A percentile compares a stretch with the other conserved stretches of the same genome.
phyloP scores from a whole-genome alignment of 2,113 vertebrate genomes.

The Zapus hudsonius region DNA sequence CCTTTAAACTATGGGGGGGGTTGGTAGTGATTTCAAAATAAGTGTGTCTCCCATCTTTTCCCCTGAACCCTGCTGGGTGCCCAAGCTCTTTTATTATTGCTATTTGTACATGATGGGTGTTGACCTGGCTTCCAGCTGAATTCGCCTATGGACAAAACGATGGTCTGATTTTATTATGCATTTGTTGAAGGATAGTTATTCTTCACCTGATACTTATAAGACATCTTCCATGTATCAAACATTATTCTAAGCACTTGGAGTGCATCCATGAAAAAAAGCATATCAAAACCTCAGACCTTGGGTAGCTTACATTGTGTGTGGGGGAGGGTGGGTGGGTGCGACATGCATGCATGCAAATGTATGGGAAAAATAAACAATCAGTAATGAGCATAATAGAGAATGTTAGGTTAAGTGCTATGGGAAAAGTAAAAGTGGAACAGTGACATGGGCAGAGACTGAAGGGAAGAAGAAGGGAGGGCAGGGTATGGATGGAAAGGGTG shows the following conservation, averaged over 20 bases:
- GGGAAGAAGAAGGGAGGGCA: not conserved
- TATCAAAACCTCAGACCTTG: not conserved
- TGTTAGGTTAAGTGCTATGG: not conserved
- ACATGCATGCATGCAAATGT: too few species aligned
- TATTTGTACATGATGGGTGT: not conserved
- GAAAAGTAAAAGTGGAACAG: not conserved
- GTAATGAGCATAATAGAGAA: not conserved
- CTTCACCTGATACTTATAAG: not conserved
- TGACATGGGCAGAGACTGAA: not conserved
- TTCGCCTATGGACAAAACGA: not conserved
- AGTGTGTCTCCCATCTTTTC: not conserved
- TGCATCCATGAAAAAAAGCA: not conserved
- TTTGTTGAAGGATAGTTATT: not conserved
- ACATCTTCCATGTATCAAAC: not conserved
- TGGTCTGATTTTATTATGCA: not conserved
- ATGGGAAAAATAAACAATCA: not conserved
- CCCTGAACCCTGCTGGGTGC: not conserved
- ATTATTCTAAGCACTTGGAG: not conserved
- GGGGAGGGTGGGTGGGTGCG: too few species aligned
- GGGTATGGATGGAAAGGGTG: not conserved
- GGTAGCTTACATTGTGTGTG: not conserved
- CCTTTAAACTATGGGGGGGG: conserved; percentile 8
- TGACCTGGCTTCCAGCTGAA: not conserved
- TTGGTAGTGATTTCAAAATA: conserved; percentile 25
- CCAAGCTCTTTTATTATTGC: not conserved